Conservation (phyloP, 2,113 vertebrate genomes). For the Orthochromis malagaraziensis region DNA sequence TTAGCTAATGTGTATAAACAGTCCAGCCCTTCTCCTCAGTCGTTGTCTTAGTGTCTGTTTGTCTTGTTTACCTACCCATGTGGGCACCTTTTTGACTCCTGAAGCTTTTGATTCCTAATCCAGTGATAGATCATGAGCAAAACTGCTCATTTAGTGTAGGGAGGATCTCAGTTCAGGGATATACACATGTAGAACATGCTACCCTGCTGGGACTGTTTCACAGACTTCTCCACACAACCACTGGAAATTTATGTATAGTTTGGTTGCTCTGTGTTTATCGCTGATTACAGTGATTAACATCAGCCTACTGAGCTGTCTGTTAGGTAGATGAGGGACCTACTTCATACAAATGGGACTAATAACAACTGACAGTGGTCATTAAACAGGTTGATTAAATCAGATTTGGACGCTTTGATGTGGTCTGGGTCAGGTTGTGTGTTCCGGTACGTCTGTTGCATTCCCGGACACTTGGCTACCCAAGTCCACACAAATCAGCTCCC, state of each 20-base stretch:
- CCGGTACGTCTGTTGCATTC: neutral
- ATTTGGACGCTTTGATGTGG: neutral
- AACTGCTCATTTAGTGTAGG: neutral
- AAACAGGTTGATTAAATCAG: neutral
- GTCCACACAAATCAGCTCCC: neutral
- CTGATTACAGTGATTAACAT: neutral
- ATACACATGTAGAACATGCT: neutral
- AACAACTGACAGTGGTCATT: neutral
- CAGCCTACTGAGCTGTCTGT: neutral
- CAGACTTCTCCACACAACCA: neutral
- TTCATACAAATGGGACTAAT: neutral
- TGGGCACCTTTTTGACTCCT: neutral
- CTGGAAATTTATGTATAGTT: neutral
- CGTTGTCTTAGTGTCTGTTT: neutral
- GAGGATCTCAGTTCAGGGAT: neutral
- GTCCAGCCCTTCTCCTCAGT: neutral
- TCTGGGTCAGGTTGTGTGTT: neutral
- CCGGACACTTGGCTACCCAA: neutral
- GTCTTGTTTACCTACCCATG: neutral
- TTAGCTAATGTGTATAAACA: accelerated
- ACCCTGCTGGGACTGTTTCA: neutral
- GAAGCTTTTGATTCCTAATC: neutral
- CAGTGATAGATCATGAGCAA: neutral
- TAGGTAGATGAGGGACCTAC: neutral
- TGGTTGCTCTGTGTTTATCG: accelerated